Conservation (phyloP, 2,797 vertebrate species). For the Etheostoma perlongum region DNA sequence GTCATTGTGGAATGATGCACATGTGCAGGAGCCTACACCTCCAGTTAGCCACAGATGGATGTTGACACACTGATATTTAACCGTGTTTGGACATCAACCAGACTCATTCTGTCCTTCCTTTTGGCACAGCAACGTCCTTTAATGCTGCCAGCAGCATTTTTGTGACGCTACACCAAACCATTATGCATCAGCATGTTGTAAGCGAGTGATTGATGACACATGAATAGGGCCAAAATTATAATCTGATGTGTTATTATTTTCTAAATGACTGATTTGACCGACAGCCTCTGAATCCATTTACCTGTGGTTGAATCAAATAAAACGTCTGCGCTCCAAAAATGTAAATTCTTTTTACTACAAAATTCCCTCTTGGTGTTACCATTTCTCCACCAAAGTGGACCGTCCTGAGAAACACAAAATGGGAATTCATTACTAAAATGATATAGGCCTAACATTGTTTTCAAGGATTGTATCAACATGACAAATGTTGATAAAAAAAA, state of each 20-base stretch:
- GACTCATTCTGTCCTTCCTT: conserved; percentile 33
- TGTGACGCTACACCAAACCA: conserved; percentile 2
- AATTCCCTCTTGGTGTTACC: not conserved
- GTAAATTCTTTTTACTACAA: not conserved
- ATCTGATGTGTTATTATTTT: conserved; percentile 8
- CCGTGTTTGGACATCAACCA: conserved; percentile 39
- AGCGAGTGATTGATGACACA: conserved; percentile 30
- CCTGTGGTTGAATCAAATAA: not conserved
- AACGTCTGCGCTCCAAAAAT: not conserved
- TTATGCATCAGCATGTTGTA: conserved; percentile 4
- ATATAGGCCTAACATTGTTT: not conserved
- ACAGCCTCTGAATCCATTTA: not conserved
- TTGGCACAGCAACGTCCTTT: not conserved
- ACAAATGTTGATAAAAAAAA: conserved; percentile 6
- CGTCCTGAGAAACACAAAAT: not conserved
- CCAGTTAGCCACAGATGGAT: conserved; percentile 26
- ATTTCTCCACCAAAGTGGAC: not conserved
- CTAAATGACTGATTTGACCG: not conserved
- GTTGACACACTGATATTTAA: conserved; percentile 29
- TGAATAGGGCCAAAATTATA: not conserved
- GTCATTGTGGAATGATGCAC: conserved; percentile 36
- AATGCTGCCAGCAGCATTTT: not conserved
- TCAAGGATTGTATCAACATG: not conserved
- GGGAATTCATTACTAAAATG: not conserved
- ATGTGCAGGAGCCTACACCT: conserved; percentile 5